Evolutionary conservation across 2,797 vertebrate genomes (phyloP).

Genomic region (Mallotus villosus): DNA sequence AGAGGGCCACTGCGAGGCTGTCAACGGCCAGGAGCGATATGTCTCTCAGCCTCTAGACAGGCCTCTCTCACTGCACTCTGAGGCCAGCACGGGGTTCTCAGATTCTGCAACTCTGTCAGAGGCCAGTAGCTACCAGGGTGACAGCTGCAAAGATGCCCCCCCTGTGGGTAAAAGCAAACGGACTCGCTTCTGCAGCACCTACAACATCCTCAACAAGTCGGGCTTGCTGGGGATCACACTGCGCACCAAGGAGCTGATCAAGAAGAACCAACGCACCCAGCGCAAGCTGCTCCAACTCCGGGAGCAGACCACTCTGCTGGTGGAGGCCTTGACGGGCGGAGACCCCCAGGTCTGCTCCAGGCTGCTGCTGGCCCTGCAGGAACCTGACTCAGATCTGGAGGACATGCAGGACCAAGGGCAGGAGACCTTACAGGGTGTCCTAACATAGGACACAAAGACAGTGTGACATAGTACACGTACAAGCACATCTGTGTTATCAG

Average conservation of each 20-base stretch:
- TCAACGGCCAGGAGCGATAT: constrained; percentile 26
- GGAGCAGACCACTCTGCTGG: constrained; percentile 85
- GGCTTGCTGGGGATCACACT: constrained; percentile 89
- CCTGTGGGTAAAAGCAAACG: constrained; percentile 69
- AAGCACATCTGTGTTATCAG: constrained; percentile 45
- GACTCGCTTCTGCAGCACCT: constrained; percentile 90
- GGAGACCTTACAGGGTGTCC: constrained; percentile 38
- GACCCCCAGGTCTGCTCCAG: constrained; percentile 86
- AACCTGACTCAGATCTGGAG: constrained; percentile 22
- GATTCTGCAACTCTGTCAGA: constrained; percentile 36
- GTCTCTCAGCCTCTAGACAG: constrained; percentile 25
- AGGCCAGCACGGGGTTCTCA: constrained; percentile 27
- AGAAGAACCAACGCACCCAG: constrained; percentile 88
- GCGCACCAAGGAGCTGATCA: constrained; percentile 91
- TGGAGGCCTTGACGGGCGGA: constrained; percentile 83
- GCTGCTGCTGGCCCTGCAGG: constrained; percentile 81
- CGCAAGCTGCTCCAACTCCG: constrained; percentile 84
- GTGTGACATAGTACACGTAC: too few relatives aligned
- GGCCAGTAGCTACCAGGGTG: not conserved
- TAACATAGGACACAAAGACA: constrained; percentile 25
- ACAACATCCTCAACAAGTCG: constrained; percentile 84
- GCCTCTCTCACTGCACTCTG: constrained; percentile 32
- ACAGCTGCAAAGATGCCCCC: constrained; percentile 47
- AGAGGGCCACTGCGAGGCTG: constrained; percentile 23
- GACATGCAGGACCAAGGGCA: constrained; percentile 25